A percentile compares a stretch with the other conserved stretches of the same genome.
Evolutionary conservation across 2,797 vertebrate genomes (phyloP).

Genomic region (Artibeus lituratus): DNA sequence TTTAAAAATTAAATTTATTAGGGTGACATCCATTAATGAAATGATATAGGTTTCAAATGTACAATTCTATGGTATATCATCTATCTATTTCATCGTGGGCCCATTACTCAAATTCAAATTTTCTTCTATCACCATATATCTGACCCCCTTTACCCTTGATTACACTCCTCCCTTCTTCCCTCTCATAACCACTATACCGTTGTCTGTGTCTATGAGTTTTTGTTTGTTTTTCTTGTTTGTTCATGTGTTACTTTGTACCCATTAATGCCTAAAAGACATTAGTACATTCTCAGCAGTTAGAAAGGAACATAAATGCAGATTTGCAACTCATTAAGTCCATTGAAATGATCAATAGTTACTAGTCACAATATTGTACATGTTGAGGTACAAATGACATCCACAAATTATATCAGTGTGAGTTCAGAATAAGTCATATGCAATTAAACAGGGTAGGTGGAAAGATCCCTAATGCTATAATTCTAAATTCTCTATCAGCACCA

Average conservation of each 20-base stretch:
- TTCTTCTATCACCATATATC: neutral
- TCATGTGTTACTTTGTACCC: neutral
- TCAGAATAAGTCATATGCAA: neutral
- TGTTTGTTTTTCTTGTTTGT: neutral
- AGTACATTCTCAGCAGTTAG: neutral
- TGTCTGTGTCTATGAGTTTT: neutral
- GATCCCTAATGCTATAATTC: neutral
- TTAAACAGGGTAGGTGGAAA: conserved; percentile 17
- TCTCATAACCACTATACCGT: neutral
- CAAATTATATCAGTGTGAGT: neutral
- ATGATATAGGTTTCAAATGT: neutral
- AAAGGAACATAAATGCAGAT: neutral
- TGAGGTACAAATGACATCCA: neutral
- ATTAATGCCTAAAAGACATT: neutral
- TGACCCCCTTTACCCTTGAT: neutral
- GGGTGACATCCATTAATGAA: neutral
- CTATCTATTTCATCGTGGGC: neutral
- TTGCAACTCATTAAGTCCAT: neutral
- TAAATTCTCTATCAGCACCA: neutral
- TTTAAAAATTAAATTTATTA: neutral
- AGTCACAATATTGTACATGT: neutral
- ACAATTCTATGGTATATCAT: neutral
- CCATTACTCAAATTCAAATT: neutral
- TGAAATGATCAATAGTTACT: neutral
- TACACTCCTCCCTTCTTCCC: neutral